Evolutionary conservation across 2,797 vertebrate species (phyloP).

Genomic region (Leuciscus waleckii): DNA sequence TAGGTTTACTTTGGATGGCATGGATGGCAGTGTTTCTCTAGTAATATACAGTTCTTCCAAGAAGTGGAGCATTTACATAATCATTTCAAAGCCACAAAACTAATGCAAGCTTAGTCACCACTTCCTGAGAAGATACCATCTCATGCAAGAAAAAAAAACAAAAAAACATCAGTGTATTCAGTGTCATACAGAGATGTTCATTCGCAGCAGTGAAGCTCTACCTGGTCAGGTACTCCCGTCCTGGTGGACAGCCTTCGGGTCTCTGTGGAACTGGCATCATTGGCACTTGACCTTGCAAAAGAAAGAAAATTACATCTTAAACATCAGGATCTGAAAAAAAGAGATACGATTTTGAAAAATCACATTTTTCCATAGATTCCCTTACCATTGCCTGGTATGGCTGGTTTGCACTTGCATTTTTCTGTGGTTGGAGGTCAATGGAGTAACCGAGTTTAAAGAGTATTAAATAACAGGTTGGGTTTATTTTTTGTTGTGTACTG

Average conservation of each 20-base stretch:
- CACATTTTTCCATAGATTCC: neutral
- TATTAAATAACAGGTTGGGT: neutral
- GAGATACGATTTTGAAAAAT: neutral
- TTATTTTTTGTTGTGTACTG: neutral
- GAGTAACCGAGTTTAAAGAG: slow-evolving; percentile 8
- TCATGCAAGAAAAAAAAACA: neutral
- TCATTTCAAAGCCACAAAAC: neutral
- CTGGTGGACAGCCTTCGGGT: slow-evolving; percentile 78
- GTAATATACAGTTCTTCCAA: no score
- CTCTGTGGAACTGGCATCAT: slow-evolving; percentile 72
- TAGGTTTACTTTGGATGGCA: no score
- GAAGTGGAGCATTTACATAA: neutral
- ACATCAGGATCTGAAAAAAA: neutral
- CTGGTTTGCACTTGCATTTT: slow-evolving; percentile 10
- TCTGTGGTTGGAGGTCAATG: slow-evolving; percentile 44
- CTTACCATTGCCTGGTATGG: slow-evolving; percentile 47
- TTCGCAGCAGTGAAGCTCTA: slow-evolving; percentile 57
- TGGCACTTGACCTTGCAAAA: slow-evolving; percentile 47
- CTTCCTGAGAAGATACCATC: neutral
- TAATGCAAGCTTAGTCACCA: neutral
- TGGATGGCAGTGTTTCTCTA: no score
- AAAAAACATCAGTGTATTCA: neutral
- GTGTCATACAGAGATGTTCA: neutral
- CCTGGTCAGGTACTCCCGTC: slow-evolving; percentile 84
- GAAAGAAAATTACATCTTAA: neutral